A percentile compares a stretch with the other conserved stretches of the same genome.
Conservation (phyloP, 2,113 vertebrate genomes). For the Pangasianodon hypophthalmus region DNA sequence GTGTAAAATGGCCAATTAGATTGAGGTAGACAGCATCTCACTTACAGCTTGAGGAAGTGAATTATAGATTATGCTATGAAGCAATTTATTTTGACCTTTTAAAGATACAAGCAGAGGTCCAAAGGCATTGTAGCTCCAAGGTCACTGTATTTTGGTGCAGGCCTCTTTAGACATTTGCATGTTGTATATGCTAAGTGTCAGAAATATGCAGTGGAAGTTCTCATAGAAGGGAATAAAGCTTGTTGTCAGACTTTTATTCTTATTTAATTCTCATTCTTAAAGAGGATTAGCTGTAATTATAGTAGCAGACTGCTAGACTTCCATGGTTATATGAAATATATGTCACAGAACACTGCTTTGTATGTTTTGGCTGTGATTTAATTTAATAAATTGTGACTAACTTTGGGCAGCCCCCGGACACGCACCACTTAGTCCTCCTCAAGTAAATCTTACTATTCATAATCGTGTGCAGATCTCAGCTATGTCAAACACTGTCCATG, state of each 20-base stretch:
- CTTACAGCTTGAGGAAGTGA: not conserved
- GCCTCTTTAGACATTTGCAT: conserved; percentile 4
- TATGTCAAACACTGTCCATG: not conserved
- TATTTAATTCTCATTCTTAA: not conserved
- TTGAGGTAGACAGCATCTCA: not conserved
- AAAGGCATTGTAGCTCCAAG: not conserved
- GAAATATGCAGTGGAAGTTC: not conserved
- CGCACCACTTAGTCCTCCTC: not conserved
- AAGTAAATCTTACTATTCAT: not conserved
- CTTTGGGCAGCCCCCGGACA: not conserved
- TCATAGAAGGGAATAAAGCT: not conserved
- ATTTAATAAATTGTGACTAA: conserved; percentile 3
- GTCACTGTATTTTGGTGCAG: not conserved
- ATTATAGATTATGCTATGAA: conserved; percentile 1
- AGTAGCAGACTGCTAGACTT: not conserved
- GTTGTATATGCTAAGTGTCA: not conserved
- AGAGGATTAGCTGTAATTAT: not conserved
- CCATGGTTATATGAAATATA: not conserved
- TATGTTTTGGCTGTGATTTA: not conserved
- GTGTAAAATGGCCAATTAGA: conserved; percentile 19
- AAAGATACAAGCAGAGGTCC: not conserved
- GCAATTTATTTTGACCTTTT: conserved; percentile 15
- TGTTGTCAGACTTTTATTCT: not conserved
- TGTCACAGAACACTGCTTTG: conserved; percentile 12
- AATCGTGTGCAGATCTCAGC: not conserved